Conservation (phyloP, 2,888 invertebrate species). For the Synergus laeviventris region DNA sequence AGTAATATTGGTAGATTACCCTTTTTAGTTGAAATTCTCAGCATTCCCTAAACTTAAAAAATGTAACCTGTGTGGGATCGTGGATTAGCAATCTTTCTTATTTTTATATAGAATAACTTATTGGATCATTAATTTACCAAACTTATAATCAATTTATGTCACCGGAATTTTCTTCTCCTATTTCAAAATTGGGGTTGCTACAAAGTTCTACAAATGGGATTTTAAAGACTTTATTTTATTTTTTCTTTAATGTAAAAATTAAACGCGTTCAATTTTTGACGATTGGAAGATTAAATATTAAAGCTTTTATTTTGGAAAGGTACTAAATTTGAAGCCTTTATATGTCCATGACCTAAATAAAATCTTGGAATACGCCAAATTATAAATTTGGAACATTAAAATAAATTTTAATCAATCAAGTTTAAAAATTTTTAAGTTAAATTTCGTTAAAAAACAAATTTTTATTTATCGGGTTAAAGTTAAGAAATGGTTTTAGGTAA, state of each 20-base stretch:
- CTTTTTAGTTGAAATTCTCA: slow-evolving; percentile 48
- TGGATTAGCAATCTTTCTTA: slow-evolving; percentile 20
- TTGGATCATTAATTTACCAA: neutral
- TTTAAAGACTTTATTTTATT: no score
- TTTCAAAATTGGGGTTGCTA: neutral
- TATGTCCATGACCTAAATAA: neutral
- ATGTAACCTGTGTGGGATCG: slow-evolving; percentile 27
- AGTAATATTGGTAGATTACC: slow-evolving; percentile 61
- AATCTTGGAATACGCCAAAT: neutral
- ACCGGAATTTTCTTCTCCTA: neutral
- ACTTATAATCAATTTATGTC: no score
- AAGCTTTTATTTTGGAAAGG: no score
- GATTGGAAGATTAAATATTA: no score
- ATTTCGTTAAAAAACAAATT: neutral
- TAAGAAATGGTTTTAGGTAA: neutral
- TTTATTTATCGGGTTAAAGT: no score
- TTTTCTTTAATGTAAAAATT: no score
- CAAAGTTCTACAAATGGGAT: neutral
- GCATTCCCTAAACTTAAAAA: slow-evolving; percentile 40
- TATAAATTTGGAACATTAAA: neutral
- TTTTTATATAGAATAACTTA: neutral
- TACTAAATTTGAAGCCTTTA: no score
- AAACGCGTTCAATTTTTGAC: no score
- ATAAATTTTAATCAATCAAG: neutral
- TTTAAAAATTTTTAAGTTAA: no score